These are phyloP conservation scores for Acromyrmex charruanus DNA, from an alignment of 1,140 invertebrate genomes.

Conservation along the genomic window DNA sequence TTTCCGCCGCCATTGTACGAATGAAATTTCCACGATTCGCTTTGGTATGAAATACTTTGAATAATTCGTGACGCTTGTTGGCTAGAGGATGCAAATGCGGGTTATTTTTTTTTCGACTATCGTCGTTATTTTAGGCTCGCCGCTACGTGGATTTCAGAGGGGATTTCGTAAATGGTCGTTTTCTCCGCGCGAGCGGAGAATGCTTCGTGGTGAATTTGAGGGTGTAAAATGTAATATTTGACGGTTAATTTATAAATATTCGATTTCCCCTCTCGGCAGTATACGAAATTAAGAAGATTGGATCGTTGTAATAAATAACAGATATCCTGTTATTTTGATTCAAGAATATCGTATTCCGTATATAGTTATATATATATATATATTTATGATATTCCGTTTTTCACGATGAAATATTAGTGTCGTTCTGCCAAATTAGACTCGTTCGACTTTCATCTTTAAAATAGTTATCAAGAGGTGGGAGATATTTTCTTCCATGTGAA, in stretches of 20 bases:
- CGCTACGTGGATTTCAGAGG: neutral
- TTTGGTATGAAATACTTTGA: conserved; percentile 53
- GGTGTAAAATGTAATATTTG: neutral
- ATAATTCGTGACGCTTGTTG: conserved; percentile 60
- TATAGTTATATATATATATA: conserved; percentile 1
- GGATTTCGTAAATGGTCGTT: neutral
- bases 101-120: conserved; percentile 42
- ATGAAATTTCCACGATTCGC: conserved; percentile 49
- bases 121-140: conserved; percentile 40
- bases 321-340: neutral
- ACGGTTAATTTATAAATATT: conserved; percentile 38
- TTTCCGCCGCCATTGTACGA: neutral
- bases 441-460: neutral
- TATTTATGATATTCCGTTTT: neutral
- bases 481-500: neutral
- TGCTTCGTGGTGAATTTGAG: neutral
- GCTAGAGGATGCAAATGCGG: conserved; percentile 39
- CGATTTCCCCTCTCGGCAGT: neutral
- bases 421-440: neutral
- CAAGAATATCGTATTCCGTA: neutral
- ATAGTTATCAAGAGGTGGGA: neutral
- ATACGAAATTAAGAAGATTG: neutral
- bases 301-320: conserved; percentile 4
- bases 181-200: neutral
- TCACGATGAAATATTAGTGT: neutral